phyloP scores from a whole-genome alignment of 2,888 invertebrate species.

The Sussaba pulchella region DNA sequence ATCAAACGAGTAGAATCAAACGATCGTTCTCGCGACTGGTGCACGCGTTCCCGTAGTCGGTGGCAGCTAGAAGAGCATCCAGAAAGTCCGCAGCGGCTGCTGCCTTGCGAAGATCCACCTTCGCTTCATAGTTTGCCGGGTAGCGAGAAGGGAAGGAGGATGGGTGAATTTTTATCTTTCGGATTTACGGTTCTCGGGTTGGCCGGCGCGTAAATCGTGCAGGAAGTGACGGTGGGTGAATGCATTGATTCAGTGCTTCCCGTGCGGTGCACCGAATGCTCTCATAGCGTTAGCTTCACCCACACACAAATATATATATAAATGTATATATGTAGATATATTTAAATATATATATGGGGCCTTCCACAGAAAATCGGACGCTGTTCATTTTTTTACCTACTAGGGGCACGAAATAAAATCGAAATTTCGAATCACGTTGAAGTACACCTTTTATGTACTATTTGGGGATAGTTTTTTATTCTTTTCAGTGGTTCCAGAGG shows the following conservation, averaged over 20 bases:
- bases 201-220: constrained; percentile 67
- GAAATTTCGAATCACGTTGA: too few relatives aligned
- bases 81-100: constrained; percentile 23
- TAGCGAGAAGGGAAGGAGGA: too few relatives aligned
- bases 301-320: background rate
- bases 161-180: constrained; percentile 66
- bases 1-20: constrained; percentile 42
- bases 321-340: background rate
- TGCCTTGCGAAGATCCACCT: constrained; percentile 24
- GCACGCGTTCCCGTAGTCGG: constrained; percentile 32
- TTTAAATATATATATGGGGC: constrained; percentile 11
- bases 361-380: too few relatives aligned
- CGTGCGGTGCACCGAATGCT: constrained; percentile 57
- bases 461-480: too few relatives aligned
- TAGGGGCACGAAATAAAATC: too few relatives aligned
- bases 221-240: constrained; percentile 69
- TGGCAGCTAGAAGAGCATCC: constrained; percentile 2
- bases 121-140: constrained; percentile 8
- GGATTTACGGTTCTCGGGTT: constrained; percentile 66
- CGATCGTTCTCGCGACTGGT: constrained; percentile 43
- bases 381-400: too few relatives aligned
- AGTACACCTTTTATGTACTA: too few relatives aligned
- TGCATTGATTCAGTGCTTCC: constrained; percentile 67
- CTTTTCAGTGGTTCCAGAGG: too few relatives aligned
- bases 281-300: constrained; percentile 15